These are phyloP conservation scores for Lucinisca nassula DNA, from an alignment of 2,888 invertebrate genomes.

Conservation along the genomic window DNA sequence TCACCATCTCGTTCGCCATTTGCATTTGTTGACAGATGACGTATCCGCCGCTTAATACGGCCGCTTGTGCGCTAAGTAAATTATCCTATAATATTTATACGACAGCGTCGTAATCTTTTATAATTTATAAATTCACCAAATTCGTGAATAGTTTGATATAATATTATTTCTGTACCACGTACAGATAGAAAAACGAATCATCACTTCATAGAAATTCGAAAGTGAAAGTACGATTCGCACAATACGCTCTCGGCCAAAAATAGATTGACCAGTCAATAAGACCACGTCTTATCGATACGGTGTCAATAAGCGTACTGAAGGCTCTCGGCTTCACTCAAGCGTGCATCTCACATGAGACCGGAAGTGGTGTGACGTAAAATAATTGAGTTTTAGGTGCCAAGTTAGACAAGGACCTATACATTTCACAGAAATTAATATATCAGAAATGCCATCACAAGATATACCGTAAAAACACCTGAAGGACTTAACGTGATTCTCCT, in stretches of 20 bases:
- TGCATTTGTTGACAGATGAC: background rate
- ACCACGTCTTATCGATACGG: background rate
- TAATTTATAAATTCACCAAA: background rate
- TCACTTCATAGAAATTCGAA: background rate
- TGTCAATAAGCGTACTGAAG: background rate
- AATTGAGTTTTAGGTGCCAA: too few relatives aligned
- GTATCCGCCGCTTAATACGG: too few relatives aligned
- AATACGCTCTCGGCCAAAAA: background rate
- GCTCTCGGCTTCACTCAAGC: background rate
- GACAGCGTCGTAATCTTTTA: background rate
- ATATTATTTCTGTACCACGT: background rate
- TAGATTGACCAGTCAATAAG: background rate
- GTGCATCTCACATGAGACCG: background rate
- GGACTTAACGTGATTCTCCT: too few relatives aligned
- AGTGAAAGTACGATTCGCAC: background rate
- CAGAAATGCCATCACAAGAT: too few relatives aligned
- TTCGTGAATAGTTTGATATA: too few relatives aligned
- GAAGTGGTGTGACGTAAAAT: background rate
- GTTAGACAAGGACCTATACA: too few relatives aligned
- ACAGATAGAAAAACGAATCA: background rate
- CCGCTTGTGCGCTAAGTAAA: background rate
- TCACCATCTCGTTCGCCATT: background rate
- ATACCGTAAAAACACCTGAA: too few relatives aligned
- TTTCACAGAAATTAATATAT: too few relatives aligned
- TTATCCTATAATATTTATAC: background rate